Conservation (phyloP, 2,888 invertebrate genomes). For the Hololepta plana region DNA sequence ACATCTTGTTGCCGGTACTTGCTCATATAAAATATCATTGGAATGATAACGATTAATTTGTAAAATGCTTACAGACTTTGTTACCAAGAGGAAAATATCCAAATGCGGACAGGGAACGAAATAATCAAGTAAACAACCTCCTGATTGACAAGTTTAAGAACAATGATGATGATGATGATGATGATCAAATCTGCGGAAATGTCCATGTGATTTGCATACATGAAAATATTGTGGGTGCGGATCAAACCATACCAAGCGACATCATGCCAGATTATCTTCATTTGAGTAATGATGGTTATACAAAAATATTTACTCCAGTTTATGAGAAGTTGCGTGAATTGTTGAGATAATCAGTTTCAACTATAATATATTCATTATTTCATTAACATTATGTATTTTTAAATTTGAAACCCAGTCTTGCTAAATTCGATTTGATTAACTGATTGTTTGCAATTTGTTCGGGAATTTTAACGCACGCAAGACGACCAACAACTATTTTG, state of each 20-base stretch:
- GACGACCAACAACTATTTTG: no score
- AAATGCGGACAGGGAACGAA: constrained; percentile 40
- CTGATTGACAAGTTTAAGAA: constrained; percentile 26
- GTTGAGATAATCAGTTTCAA: no score
- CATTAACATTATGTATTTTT: no score
- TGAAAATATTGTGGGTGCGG: constrained; percentile 27
- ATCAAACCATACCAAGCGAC: constrained; percentile 38
- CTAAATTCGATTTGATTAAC: no score
- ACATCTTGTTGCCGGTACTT: no score
- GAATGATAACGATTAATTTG: no score
- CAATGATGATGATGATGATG: constrained; percentile 16
- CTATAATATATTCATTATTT: no score
- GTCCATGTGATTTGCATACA: constrained; percentile 24
- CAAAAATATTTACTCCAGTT: constrained; percentile 38
- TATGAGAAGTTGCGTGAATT: constrained; percentile 27
- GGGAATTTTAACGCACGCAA: no score
- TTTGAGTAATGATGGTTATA: constrained; percentile 42
- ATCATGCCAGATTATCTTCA: constrained; percentile 55
- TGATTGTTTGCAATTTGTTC: no score
- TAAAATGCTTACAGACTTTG: constrained; percentile 42
- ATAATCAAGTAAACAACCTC: constrained; percentile 36
- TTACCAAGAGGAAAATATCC: constrained; percentile 46
- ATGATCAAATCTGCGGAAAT: constrained; percentile 13
- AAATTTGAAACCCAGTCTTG: no score
- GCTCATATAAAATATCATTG: no score